Percentiles rank a stretch among this genome's conserved stretches.
phyloP scores from a whole-genome alignment of 2,888 invertebrate species.

The Plebejus argus region DNA sequence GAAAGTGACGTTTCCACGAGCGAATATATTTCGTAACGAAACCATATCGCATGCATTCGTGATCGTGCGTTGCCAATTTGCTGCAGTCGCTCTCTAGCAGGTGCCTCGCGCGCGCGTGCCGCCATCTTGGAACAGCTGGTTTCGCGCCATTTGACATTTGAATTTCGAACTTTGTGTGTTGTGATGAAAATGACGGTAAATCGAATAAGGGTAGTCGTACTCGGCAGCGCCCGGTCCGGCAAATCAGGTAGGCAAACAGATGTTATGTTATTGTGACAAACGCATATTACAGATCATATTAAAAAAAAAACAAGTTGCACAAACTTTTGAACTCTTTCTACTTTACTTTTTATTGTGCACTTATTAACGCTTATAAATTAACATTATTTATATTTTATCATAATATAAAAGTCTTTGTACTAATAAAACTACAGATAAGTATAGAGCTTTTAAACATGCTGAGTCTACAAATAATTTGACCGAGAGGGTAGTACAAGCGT shows the following conservation, averaged over 20 bases:
- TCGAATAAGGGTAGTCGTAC: conserved; percentile 89
- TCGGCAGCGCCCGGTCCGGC: conserved; percentile 87
- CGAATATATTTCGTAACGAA: conserved; percentile 28
- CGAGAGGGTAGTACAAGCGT: background rate
- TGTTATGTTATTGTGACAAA: background rate
- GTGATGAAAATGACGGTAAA: conserved; percentile 87
- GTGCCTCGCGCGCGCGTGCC: conserved; percentile 74
- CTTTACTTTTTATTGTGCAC: too few species aligned
- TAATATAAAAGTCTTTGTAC: too few species aligned
- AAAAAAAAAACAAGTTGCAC: too few species aligned
- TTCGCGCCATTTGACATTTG: conserved; percentile 54
- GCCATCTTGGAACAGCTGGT: conserved; percentile 66
- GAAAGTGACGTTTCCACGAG: conserved; percentile 20
- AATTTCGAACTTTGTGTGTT: conserved; percentile 43
- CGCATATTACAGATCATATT: background rate
- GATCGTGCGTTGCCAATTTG: conserved; percentile 65
- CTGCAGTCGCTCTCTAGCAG: conserved; percentile 72
- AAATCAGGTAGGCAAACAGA: conserved; percentile 84
- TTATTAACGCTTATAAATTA: too few species aligned
- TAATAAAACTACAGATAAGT: too few species aligned
- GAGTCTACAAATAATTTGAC: background rate
- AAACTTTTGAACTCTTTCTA: too few species aligned
- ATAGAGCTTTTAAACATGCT: background rate
- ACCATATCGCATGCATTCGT: conserved; percentile 21
- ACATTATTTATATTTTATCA: too few species aligned